phyloP scores from a whole-genome alignment of 2,113 vertebrate genomes.

The Sciurus niger region DNA sequence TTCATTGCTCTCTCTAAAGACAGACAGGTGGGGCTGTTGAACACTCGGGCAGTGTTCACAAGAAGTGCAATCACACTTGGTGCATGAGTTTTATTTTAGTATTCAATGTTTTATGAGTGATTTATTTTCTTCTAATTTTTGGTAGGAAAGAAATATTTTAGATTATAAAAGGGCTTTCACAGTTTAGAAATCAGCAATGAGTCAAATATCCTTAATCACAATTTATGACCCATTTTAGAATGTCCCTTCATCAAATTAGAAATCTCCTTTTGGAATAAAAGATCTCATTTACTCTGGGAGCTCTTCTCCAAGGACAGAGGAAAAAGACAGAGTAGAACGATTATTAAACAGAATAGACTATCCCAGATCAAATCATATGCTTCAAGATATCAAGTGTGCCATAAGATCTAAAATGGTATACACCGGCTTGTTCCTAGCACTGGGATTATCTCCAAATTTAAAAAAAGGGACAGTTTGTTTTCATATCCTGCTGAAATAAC shows the following conservation, averaged over 20 bases:
- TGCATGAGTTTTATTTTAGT: background rate
- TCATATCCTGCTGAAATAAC: constrained; percentile 11
- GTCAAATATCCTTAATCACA: background rate
- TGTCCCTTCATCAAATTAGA: background rate
- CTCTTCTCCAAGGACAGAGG: background rate
- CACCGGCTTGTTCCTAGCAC: background rate
- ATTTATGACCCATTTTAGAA: background rate
- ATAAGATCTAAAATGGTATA: background rate
- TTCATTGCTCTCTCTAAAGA: background rate
- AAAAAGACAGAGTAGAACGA: background rate
- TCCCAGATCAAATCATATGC: background rate
- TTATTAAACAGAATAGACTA: background rate
- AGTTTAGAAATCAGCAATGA: background rate
- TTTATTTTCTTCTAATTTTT: constrained; percentile 21
- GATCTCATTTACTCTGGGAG: background rate
- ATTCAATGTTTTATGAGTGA: background rate
- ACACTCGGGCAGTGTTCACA: background rate
- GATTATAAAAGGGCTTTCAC: background rate
- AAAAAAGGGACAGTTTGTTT: constrained; percentile 33
- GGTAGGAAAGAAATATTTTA: background rate
- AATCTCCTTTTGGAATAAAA: constrained; percentile 28
- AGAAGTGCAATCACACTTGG: background rate
- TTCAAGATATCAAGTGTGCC: background rate
- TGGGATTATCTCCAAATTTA: background rate
- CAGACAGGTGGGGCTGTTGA: background rate